A percentile compares a stretch with the other conserved stretches of the same genome.
Evolutionary conservation across 2,888 invertebrate genomes (phyloP).

Genomic region (Oegoconia quadripuncta): DNA sequence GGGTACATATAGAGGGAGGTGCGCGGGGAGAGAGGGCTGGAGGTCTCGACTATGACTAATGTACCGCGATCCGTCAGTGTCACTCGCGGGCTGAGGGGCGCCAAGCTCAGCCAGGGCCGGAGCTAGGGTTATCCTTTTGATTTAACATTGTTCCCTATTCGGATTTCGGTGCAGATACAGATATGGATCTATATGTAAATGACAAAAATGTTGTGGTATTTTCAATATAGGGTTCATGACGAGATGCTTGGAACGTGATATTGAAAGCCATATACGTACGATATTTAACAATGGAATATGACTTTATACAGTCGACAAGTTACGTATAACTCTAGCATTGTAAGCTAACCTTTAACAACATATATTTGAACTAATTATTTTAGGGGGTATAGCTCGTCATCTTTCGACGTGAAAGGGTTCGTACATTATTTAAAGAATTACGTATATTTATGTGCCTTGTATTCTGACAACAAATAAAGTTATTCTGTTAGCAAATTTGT

Average conservation of each 20-base stretch:
- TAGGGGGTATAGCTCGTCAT: too few relatives aligned
- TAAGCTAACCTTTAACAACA: too few relatives aligned
- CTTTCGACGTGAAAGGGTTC: too few relatives aligned
- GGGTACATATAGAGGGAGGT: conserved; percentile 67
- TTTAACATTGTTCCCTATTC: conserved; percentile 70
- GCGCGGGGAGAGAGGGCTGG: conserved; percentile 55
- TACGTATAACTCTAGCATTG: too few relatives aligned
- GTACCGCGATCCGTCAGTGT: conserved; percentile 84
- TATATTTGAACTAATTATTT: too few relatives aligned
- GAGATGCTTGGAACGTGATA: conserved; percentile 16
- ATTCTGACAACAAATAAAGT: too few relatives aligned
- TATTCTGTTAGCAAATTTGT: too few relatives aligned
- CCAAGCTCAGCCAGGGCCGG: conserved; percentile 66
- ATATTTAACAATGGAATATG: neutral
- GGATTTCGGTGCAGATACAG: conserved; percentile 47
- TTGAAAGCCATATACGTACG: neutral
- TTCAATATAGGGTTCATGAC: conserved; percentile 9
- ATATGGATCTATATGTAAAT: conserved; percentile 73
- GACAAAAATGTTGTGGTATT: conserved; percentile 26
- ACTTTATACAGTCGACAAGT: too few relatives aligned
- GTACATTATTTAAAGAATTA: too few relatives aligned
- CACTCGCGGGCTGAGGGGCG: conserved; percentile 70
- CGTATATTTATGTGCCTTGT: too few relatives aligned
- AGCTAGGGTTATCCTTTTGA: conserved; percentile 61
- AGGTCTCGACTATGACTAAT: conserved; percentile 84